phyloP scores from a whole-genome alignment of 2,888 invertebrate genomes.

The Ophion costatus region DNA sequence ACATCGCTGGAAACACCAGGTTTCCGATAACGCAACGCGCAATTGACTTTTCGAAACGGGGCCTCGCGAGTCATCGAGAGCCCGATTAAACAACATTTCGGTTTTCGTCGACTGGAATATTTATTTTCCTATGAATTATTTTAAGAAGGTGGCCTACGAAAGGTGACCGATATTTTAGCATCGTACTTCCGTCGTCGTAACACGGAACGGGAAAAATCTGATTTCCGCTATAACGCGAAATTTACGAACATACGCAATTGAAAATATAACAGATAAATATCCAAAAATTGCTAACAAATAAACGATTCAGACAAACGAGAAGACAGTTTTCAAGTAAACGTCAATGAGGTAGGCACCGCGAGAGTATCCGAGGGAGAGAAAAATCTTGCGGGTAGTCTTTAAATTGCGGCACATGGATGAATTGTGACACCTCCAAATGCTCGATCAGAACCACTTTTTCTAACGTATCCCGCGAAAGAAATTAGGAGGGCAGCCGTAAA shows the following conservation, averaged over 20 bases:
- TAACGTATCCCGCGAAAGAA: neutral
- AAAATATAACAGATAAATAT: neutral
- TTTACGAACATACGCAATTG: neutral
- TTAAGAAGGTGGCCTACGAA: neutral
- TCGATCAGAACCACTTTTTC: neutral
- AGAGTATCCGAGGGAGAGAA: neutral
- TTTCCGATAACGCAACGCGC: neutral
- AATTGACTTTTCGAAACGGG: neutral
- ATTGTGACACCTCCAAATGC: neutral
- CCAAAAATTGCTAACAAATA: neutral
- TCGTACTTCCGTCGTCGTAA: no score
- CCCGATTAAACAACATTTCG: neutral
- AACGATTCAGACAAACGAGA: neutral
- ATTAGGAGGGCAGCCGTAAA: no score
- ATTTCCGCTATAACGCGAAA: neutral
- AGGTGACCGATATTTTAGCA: no score
- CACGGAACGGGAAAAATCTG: neutral
- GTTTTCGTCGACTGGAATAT: neutral
- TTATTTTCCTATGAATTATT: neutral
- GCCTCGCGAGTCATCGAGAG: neutral
- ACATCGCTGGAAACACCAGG: neutral
- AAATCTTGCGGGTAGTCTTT: neutral
- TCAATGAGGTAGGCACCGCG: neutral
- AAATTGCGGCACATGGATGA: no score
- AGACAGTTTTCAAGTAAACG: neutral